Evolutionary conservation across 2,797 vertebrate species (phyloP).

Genomic region (Mareca strepera): DNA sequence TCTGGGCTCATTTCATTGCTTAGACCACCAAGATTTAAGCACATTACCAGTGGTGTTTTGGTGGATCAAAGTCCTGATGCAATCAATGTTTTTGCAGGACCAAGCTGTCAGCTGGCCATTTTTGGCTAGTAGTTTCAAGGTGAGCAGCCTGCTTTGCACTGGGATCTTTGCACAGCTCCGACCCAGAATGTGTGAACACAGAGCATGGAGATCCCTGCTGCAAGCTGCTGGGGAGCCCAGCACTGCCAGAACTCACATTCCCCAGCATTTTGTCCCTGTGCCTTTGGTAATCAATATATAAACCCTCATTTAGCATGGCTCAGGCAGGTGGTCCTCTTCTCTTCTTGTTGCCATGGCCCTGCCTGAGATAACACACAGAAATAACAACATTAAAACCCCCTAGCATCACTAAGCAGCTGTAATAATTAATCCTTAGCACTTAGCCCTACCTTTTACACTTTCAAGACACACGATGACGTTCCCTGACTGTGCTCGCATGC

Average conservation of each 20-base stretch:
- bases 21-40: neutral
- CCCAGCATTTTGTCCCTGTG: neutral
- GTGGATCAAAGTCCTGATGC: neutral
- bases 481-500: neutral
- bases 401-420: neutral
- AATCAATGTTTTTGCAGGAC: neutral
- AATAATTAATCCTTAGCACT: constrained; percentile 13
- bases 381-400: neutral
- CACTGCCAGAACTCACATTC: rapidly evolving
- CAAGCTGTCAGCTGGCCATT: neutral
- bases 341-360: neutral
- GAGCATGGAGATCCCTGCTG: neutral
- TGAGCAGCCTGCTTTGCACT: neutral
- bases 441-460: constrained; percentile 21
- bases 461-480: neutral
- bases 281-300: neutral
- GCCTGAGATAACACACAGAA: neutral
- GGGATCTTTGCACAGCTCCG: neutral
- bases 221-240: neutral
- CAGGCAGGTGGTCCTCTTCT: neutral
- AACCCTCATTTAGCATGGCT: neutral
- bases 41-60: neutral
- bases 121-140: neutral
- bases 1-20: neutral
- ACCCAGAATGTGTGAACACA: neutral